phyloP scores from a whole-genome alignment of 2,113 vertebrate species.

The Machaerirhynchus nigripectus region DNA sequence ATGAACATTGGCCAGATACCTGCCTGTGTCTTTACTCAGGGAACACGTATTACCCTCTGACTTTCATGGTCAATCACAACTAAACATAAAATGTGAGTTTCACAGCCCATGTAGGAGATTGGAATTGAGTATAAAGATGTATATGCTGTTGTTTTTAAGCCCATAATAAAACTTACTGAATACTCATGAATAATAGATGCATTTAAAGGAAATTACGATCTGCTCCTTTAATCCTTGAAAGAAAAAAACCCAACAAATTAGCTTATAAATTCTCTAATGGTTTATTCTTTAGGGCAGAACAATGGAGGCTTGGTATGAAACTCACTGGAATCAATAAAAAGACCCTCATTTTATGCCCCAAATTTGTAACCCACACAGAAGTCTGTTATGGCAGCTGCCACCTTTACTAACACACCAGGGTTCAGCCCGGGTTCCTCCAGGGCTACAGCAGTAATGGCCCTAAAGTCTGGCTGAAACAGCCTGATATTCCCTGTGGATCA shows the following conservation, averaged over 20 bases:
- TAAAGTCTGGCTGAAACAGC: not conserved
- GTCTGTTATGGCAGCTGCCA: constrained; percentile 39
- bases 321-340: constrained; percentile 36
- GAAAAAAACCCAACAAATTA: not conserved
- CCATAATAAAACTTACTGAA: not conserved
- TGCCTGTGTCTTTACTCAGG: not conserved
- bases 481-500: not conserved
- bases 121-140: not conserved
- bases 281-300: constrained; percentile 11
- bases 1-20: not conserved
- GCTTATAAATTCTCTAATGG: not conserved
- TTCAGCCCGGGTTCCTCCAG: not conserved
- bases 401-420: not conserved
- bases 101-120: not conserved
- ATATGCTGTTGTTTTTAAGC: not conserved
- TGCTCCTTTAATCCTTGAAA: constrained; percentile 21
- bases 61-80: not conserved
- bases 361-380: constrained; percentile 22
- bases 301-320: constrained; percentile 35
- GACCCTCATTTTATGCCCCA: not conserved
- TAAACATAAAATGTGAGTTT: not conserved
- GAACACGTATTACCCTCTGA: not conserved
- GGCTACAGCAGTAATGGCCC: not conserved
- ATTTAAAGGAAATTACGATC: constrained; percentile 24
- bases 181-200: constrained; percentile 12